Evolutionary conservation across 2,888 invertebrate genomes (phyloP), one percentile per base, ranked within the genome.

Genomic region (Erpobdella octoculata): DNA sequence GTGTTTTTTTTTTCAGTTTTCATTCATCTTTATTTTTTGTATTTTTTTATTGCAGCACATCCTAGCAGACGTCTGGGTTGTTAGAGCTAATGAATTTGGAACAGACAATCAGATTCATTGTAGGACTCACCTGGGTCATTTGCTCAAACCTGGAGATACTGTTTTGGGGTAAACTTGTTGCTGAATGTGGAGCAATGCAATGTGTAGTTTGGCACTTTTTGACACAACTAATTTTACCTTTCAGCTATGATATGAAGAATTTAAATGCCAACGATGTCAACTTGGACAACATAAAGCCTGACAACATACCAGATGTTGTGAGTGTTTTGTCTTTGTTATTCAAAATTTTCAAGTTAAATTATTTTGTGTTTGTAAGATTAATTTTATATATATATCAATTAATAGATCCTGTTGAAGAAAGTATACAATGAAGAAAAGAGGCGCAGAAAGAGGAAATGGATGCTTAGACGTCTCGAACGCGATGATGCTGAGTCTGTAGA

Each of bases 51-150:
- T 78, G 28, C 78, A 88, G 85, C 95, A 96, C 83, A 88, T 90
- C 2, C 85, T 95, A 67, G 90, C 93, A 5, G 96, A 98, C 83
- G 89, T 91, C 37, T 99, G 94, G 93, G 88, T 98, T 0, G 91
- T 93, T 0, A 90, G 89, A 81, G 88, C 92, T 25, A 90, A 89
- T 71, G 82, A 82, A 72, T 75, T 81, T 67, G 97, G 96, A 0
- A 85, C 89, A 0, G 89, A 91, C 59, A 91, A 88, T 77, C 88
- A 89, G 73, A 88, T 91, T 76, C 88, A 91, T 76, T 89, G 92
- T 8, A 88, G 90, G 76, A 93, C 95, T 1, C 98, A 99, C 86
- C 85, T 99, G 64, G 98, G 98, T 0, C 92, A 94, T 82, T 83
- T 97, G 75, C 85, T 99, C 62, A 91, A 91, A 80, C 90, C 91